Conservation (phyloP, 2,113 vertebrate species). For the Strix aluco region DNA sequence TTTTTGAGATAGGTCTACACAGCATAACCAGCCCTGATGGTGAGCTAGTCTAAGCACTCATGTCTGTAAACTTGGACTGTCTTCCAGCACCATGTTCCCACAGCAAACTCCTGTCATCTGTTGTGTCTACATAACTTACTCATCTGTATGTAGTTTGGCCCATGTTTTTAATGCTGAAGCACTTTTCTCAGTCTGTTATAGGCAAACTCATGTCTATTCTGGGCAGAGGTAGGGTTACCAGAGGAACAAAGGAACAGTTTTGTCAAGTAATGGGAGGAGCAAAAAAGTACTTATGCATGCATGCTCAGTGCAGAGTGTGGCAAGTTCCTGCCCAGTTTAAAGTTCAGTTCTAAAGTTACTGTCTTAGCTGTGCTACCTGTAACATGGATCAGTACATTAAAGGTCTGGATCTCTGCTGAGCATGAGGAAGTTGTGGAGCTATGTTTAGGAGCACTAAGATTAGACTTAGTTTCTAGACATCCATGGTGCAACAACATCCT, state of each 20-base stretch:
- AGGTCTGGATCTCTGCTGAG: not conserved
- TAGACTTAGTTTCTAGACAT: not conserved
- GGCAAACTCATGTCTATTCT: not conserved
- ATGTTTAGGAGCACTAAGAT: not conserved
- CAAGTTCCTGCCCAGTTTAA: not conserved
- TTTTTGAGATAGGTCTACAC: not conserved
- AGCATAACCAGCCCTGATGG: not conserved
- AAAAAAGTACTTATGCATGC: not conserved
- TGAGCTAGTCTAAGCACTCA: not conserved
- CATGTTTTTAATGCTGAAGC: not conserved
- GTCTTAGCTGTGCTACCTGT: not conserved
- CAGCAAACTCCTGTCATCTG: not conserved
- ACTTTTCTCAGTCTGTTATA: not conserved
- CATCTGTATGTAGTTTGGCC: not conserved
- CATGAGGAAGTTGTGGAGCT: not conserved
- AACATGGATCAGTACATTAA: rapidly evolving
- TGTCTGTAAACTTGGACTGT: not conserved
- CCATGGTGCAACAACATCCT: not conserved
- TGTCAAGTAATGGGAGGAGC: not conserved
- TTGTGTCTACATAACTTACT: not conserved
- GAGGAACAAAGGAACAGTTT: not conserved
- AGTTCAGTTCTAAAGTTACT: not conserved
- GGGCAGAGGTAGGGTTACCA: not conserved
- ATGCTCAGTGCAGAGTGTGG: not conserved
- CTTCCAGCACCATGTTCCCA: not conserved